Evolutionary conservation across 1,140 invertebrate genomes (phyloP), one percentile per base, ranked within the genome.

Genomic region (Drusus annulatus): DNA sequence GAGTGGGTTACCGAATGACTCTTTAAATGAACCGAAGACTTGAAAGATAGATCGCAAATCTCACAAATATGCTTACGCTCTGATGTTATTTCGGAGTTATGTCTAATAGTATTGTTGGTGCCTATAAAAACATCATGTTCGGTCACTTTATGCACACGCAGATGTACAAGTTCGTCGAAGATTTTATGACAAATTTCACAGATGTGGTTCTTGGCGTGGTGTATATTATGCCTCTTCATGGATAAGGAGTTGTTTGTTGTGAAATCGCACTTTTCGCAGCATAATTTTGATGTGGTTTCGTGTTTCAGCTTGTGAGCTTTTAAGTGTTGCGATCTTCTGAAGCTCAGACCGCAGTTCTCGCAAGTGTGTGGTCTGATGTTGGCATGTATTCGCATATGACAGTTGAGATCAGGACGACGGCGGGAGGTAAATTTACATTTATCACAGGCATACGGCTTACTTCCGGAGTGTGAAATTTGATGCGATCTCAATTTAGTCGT

Each of bases 401-500:
- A 90, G 73, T 89, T 90, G 0, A 92, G 83, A 0, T 90, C 60
- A 0, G 54, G 45, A 7, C 52, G 50, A 25, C 56, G 60, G 77
- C 92, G 92, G 84, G 93, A 94, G 8, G 92, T 89, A 87, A 95
- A 95, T 7, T 90, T 87, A 85, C 94, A 95, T 15, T 82, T 51
- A 2, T 84, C 78, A 79, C 87, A 89, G 6, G 84, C 73, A 80
- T 87, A 87, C 2, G 87, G 87, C 84, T 87, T 83, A 86, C 87
- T 13, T 85, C 87, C 58, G 0, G 87, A 87, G 54, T 90, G 89
- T 16, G 82, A 85, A 0, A 85, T 80, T 81, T 86, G 86, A 25
- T 71, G 68, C 15, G 28, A 19, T 17, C 50, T n/a, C 3, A 75
- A 13, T 31, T 75, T 75, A 19, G 19, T 25, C 10, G 52, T 16